Evolutionary conservation across 2,888 invertebrate species (phyloP).

Genomic region (Lasioglossum figueresi): DNA sequence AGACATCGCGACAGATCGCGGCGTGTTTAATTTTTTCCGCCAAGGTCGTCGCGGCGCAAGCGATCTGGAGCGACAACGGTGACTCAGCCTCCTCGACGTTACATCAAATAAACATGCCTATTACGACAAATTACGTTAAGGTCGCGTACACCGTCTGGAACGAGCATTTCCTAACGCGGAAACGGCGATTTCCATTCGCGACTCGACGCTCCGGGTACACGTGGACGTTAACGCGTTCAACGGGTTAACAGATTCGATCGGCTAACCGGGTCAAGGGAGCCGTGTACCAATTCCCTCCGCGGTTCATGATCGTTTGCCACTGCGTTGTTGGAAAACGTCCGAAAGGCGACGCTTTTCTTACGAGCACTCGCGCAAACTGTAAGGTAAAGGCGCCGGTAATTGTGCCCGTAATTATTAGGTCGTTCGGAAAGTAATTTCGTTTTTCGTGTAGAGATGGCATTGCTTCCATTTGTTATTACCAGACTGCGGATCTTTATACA

Average conservation of each 20-base stretch:
- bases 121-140: constrained; percentile 63
- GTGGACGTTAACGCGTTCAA: not conserved
- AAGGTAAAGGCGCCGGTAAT: no score
- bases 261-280: constrained; percentile 3
- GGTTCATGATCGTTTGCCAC: not conserved
- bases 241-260: constrained; percentile 16
- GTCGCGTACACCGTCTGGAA: constrained; percentile 37
- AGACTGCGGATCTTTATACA: no score
- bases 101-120: constrained; percentile 54
- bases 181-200: constrained; percentile 35
- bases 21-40: constrained; percentile 43
- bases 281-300: not conserved
- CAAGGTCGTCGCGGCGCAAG: constrained; percentile 51
- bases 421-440: no score
- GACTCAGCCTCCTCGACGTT: constrained; percentile 56
- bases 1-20: constrained; percentile 12
- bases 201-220: not conserved
- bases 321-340: not conserved
- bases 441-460: no score
- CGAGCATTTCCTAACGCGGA: constrained; percentile 31
- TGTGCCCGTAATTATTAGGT: no score
- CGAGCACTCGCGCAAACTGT: not conserved
- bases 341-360: not conserved
- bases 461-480: no score
- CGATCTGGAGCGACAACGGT: constrained; percentile 61